Evolutionary conservation across 1,140 invertebrate genomes (phyloP).

Genomic region (Zophobas morio): DNA sequence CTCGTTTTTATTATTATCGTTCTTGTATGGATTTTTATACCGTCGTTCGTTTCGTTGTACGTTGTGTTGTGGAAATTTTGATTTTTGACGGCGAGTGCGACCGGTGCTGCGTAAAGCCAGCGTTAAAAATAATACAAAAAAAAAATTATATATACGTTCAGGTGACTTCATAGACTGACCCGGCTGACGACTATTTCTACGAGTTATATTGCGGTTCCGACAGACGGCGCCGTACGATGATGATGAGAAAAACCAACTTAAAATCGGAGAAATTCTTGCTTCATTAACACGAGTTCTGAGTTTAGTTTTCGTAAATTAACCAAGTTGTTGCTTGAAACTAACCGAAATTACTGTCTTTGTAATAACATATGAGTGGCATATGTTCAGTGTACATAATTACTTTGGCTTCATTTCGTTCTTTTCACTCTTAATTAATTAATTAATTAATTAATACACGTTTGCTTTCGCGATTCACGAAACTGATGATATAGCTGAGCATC

Average conservation of each 20-base stretch:
- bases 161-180: constrained; percentile 65
- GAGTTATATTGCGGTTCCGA: constrained; percentile 13
- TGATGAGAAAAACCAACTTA: constrained; percentile 20
- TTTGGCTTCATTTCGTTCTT: constrained; percentile 2
- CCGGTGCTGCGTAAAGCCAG: constrained; percentile 56
- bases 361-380: constrained; percentile 7
- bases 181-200: constrained; percentile 64
- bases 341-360: constrained; percentile 25
- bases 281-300: constrained; percentile 17
- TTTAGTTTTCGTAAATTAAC: constrained; percentile 18
- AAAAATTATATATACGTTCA: constrained; percentile 53
- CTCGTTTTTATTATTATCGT: constrained; percentile 21
- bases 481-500: too few species aligned
- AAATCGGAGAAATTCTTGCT: constrained; percentile 25
- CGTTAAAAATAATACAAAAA: constrained; percentile 14
- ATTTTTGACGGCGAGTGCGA: constrained; percentile 2
- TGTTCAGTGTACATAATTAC: constrained; percentile 18
- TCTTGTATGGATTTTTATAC: too few species aligned
- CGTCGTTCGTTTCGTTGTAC: too few species aligned
- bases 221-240: neutral
- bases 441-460: neutral
- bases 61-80: neutral
- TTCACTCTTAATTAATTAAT: neutral
- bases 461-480: too few species aligned
- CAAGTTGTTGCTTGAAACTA: constrained; percentile 7